Conservation (phyloP, 2,888 invertebrate genomes). For the Xylocampa areola region DNA sequence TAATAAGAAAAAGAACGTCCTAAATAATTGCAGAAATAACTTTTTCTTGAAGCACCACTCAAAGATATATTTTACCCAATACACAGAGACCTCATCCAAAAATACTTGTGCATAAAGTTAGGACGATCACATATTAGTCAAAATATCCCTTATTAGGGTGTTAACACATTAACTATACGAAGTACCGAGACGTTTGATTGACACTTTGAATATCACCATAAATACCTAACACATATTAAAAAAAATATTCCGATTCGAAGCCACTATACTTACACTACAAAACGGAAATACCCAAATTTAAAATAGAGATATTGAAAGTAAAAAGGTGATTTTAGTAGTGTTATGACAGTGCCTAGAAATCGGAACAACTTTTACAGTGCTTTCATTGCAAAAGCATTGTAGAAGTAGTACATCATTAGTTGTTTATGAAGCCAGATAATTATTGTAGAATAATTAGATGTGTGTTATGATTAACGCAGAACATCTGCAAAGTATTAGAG, state of each 20-base stretch:
- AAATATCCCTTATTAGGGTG: slow-evolving; percentile 75
- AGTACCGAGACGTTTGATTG: slow-evolving; percentile 82
- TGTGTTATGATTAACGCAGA: slow-evolving; percentile 10
- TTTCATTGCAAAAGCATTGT: slow-evolving; percentile 57
- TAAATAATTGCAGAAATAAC: neutral
- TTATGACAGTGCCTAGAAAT: slow-evolving; percentile 42
- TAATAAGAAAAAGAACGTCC: slow-evolving; percentile 2
- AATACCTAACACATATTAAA: slow-evolving; percentile 57
- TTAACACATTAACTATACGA: slow-evolving; percentile 74
- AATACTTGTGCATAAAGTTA: slow-evolving; percentile 68
- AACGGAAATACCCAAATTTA: too few species aligned
- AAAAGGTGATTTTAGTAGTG: neutral
- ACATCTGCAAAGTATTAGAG: slow-evolving; percentile 8
- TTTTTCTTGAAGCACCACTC: neutral
- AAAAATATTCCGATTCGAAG: slow-evolving; percentile 49
- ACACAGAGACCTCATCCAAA: slow-evolving; percentile 29
- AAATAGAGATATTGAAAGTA: neutral
- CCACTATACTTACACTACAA: slow-evolving; percentile 19
- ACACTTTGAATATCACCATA: slow-evolving; percentile 85
- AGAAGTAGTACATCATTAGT: slow-evolving; percentile 52
- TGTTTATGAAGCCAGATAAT: slow-evolving; percentile 55
- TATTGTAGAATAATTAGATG: slow-evolving; percentile 11
- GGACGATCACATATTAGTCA: slow-evolving; percentile 67
- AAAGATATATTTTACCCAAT: slow-evolving; percentile 11
- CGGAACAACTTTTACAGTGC: slow-evolving; percentile 59